phyloP scores from a whole-genome alignment of 2,113 vertebrate genomes.

The Chrysemys picta region DNA sequence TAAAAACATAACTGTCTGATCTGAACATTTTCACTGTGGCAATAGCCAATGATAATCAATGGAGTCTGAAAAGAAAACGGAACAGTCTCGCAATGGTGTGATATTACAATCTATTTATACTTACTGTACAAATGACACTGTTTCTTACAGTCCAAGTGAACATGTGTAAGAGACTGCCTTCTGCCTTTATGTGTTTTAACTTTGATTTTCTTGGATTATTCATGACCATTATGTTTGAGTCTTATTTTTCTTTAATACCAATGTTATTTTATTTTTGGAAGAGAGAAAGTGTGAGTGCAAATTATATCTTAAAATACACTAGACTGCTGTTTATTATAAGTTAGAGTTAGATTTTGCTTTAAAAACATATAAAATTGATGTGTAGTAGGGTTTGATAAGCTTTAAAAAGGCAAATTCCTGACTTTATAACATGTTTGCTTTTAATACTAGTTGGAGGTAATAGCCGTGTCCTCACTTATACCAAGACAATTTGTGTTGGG shows the following conservation, averaged over 20 bases:
- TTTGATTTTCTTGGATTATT: background rate
- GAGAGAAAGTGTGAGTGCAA: background rate
- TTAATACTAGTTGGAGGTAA: conserved; percentile 12
- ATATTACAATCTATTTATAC: background rate
- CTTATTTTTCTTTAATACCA: background rate
- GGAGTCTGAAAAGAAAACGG: background rate
- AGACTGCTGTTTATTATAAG: background rate
- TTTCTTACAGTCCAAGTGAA: background rate
- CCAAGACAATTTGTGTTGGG: accelerated
- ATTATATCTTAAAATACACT: conserved; percentile 14
- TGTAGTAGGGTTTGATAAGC: conserved; percentile 20
- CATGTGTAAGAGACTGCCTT: background rate
- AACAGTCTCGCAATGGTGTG: background rate
- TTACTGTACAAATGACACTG: background rate
- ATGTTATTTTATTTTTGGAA: conserved; percentile 14
- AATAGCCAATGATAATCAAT: background rate
- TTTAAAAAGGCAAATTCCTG: background rate
- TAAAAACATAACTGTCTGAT: background rate
- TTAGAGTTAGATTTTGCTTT: conserved; percentile 18
- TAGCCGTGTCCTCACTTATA: background rate
- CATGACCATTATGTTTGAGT: background rate
- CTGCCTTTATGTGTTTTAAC: accelerated
- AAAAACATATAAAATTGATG: conserved; percentile 36
- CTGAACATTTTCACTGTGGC: background rate
- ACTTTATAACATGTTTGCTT: background rate